Evolutionary conservation across 2,797 vertebrate genomes (phyloP), one percentile per base, ranked within the genome.

Genomic region (Anisognathus igniventris): DNA sequence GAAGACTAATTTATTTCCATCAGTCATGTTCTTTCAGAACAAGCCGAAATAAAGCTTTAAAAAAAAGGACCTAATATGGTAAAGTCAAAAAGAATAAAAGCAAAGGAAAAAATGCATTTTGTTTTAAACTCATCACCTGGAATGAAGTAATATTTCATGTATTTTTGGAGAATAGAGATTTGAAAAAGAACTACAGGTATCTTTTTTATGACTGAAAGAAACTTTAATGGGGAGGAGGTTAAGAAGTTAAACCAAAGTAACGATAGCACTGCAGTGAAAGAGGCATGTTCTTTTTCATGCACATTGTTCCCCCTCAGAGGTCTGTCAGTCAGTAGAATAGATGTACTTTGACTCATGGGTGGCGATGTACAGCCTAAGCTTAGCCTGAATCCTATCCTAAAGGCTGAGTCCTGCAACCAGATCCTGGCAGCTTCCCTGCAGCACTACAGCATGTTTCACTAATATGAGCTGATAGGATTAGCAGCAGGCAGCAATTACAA

Each of bases 231-330:
- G 73, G 95, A 97, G 65, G 65, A 82, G 96, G 96, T 97, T 98
- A 98, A 98, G 97, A 97, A 97, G 96, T 97, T 98, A 97, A 98
- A 97, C 91, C 96, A 12, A 90, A 73, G 68, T 23, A 92, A 98
- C 97, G 98, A 97, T 92, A 91, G 91, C 31, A 9, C 78, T 61
- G 91, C 74, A 91, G 92, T 81, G 94, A 97, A 96, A 97, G 81
- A 89, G 73, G 92, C 78, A 87, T 97, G 97, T 93, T 97, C 95
- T 96, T 97, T 97, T 96, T 96, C 96, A 96, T 74, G 35, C n/a
- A 14, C 74, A 91, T 50, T 96, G 94, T 96, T 96, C 93, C 78
- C 89, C 48, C n/a, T 87, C 68, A 37, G 96, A 97, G 87, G 88
- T 86, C 97, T 98, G 98, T 98, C 97, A 98, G 75, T 95, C 93